Evolutionary conservation across 1,140 invertebrate species (phyloP), one percentile per base, ranked within the genome.

Genomic region (Doryteuthis pealeii): DNA sequence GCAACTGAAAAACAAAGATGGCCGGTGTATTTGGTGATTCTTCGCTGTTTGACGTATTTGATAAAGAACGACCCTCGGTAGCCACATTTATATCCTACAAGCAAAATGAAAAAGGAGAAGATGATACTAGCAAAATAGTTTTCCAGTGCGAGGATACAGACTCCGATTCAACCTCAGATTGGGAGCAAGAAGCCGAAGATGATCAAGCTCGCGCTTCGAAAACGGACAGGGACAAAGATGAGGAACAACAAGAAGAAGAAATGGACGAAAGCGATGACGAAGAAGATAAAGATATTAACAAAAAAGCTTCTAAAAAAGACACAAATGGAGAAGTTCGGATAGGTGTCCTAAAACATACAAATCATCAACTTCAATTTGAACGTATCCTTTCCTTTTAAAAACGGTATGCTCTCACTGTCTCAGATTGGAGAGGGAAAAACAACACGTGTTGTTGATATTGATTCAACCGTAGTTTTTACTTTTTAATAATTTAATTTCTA

Each of bases 41-140:
- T 2, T 78, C 77, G 31, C 75, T 86, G 30, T 86, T 86, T 78
- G 81, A 79, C 1, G 85, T 85, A 77, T 86, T 86, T 78, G 84
- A 86, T 40, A 85, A 83, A 76, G 81, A 83, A 15, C 73, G 85
- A 33, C 76, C 80, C 30, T 76, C 79, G 2, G 67, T 77, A 43
- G 74, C 75, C 15, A 80, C 78, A 35, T 84, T 84, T 70, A 82
- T 85, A 54, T 71, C 78, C 40, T 81, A 78, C 69, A 79, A 81
- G 26, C 74, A 73, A 70, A 74, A 80, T 62, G 74, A 74, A 18
- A 62, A 79, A 66, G 77, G 76, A 0, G 22, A 49, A n/a, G 76
- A 77, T 73, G 79, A 79, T 58, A 75, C 74, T 68, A 82, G 81
- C 58, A 80, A 77, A 75, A 83, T 83, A 74, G 33, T 83, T 26